These are phyloP conservation scores for Callaeas wilsoni DNA, from an alignment of 2,113 vertebrate species.

Conservation along the genomic window DNA sequence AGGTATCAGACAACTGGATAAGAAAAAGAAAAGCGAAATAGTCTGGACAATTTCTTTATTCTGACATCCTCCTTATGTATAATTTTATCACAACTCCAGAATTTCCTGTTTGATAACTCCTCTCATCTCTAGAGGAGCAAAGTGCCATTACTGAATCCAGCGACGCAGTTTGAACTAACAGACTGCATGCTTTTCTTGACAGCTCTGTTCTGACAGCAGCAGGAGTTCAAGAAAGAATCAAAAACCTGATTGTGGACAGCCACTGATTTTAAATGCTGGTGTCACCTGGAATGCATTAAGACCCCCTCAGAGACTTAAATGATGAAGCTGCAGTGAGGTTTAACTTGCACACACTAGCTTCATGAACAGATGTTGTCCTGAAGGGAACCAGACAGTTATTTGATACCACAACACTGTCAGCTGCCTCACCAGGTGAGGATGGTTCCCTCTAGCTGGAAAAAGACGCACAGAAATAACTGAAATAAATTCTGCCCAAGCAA, in stretches of 20 bases:
- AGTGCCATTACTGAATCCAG: not conserved
- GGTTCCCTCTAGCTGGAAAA: not conserved
- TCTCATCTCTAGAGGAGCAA: not conserved
- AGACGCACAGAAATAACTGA: not conserved
- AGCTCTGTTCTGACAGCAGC: not conserved
- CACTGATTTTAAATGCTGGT: not conserved
- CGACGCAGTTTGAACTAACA: not conserved
- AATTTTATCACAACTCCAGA: not conserved
- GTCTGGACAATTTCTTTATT: not conserved
- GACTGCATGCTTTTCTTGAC: not conserved
- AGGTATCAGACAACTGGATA: not conserved
- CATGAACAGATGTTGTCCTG: not conserved
- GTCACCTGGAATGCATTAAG: not conserved
- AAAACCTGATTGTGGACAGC: not conserved
- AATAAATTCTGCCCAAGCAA: not conserved
- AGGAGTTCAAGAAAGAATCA: not conserved
- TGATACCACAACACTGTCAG: not conserved
- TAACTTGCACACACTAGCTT: not conserved
- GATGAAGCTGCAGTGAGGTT: not conserved
- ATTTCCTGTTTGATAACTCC: not conserved
- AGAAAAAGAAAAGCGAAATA: not conserved
- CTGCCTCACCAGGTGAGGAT: not conserved
- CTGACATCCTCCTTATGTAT: not conserved
- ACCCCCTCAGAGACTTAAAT: not conserved
- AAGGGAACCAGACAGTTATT: not conserved